A percentile compares a stretch with the other conserved stretches of the same genome.
These are phyloP conservation scores for Tragelaphus imberbis DNA, from an alignment of 2,113 vertebrate genomes.

Conservation along the genomic window DNA sequence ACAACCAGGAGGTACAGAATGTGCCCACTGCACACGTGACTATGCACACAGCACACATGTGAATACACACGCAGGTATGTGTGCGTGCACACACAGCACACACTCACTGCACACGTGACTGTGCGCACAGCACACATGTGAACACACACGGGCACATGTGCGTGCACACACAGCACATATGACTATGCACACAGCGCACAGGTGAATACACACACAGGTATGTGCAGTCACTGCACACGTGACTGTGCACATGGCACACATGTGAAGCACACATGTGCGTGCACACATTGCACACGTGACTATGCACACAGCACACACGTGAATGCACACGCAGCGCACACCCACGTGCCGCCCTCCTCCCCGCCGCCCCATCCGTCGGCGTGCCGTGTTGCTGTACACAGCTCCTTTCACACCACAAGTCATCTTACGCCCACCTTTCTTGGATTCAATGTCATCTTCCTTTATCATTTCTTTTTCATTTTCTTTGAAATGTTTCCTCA, in stretches of 20 bases:
- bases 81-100: not conserved
- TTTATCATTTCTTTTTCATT: not conserved
- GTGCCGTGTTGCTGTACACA: not conserved
- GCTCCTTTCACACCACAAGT: not conserved
- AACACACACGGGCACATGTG: no score
- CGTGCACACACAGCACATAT: not conserved
- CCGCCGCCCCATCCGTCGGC: accelerated
- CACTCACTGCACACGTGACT: not conserved
- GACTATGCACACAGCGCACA: no score
- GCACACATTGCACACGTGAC: not conserved
- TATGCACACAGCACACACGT: no score
- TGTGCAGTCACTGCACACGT: no score
- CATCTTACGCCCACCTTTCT: not conserved
- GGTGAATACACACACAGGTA: no score
- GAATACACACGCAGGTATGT: no score
- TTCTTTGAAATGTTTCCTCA: not conserved
- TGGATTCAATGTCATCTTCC: not conserved
- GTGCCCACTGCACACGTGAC: no score
- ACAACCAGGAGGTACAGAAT: not conserved
- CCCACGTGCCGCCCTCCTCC: accelerated
- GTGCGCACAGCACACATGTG: accelerated
- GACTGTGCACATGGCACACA: no score
- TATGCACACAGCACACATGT: no score
- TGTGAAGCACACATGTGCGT: accelerated
- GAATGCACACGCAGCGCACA: no score